Evolutionary conservation across 1,140 invertebrate species (phyloP).

Genomic region (Papilio glaucus): DNA sequence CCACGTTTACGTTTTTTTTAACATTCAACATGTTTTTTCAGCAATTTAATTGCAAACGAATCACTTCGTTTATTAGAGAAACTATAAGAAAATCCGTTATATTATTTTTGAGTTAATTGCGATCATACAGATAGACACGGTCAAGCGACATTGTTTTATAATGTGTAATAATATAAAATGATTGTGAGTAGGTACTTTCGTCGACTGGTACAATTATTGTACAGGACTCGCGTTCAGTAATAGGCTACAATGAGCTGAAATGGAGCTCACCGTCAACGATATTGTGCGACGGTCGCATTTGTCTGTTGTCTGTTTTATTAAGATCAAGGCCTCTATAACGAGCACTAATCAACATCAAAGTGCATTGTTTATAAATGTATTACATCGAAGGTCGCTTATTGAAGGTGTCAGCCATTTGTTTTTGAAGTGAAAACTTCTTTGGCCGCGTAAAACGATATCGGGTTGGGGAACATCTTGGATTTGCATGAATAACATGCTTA

Average conservation of each 20-base stretch:
- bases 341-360: conserved; percentile 8
- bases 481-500: too few relatives aligned
- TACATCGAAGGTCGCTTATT: not conserved
- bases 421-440: not conserved
- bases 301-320: conserved; percentile 9
- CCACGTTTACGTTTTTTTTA: too few relatives aligned
- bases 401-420: not conserved
- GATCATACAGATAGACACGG: too few relatives aligned
- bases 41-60: too few relatives aligned
- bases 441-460: too few relatives aligned
- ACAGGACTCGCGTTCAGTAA: not conserved
- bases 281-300: conserved; percentile 7
- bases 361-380: not conserved
- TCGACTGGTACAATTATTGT: not conserved
- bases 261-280: not conserved
- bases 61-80: too few relatives aligned
- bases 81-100: too few relatives aligned
- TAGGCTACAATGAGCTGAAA: conserved; percentile 11
- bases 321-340: conserved; percentile 20
- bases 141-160: too few relatives aligned
- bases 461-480: too few relatives aligned
- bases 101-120: too few relatives aligned
- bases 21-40: too few relatives aligned
- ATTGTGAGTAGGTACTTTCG: not conserved
- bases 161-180: not conserved